Base-by-base conservation (phyloP, 2,888 invertebrate genomes). In the Morpho helenor region DNA sequence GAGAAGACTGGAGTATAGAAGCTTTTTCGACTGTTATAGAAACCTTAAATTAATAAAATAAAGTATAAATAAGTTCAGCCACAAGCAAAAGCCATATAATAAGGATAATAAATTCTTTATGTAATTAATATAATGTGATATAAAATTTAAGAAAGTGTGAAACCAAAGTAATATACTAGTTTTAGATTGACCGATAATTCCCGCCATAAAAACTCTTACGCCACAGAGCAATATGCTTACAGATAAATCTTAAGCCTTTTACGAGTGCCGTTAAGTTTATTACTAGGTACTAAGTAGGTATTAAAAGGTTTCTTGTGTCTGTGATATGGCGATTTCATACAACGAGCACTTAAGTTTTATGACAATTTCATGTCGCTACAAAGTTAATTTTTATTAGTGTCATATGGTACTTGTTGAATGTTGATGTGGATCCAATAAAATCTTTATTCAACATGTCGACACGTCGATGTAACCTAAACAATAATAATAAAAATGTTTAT, bases 181-280 rank as follows among this genome's bases (percentile, higher is more conserved):
- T 48, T 8, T 7, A 49, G 49, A 55, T 55, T 40, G 49, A 49
- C 55, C 49, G 49, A 55, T 55, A 55, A 55, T 16, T 8, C 10
- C 7, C 16, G 39, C 8, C 47, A 41, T 54, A 16, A 49, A 55
- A 58, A 52, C 48, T 9, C 57, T 57, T 49, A 55, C 46, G 49
- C 23, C 52, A 46, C 52, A 61, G 56, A 49, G 56, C 44, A 58
- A 50, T 56, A 50, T 39, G 52, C 16, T 9, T 39, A 46, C 39
- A 55, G 49, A 55, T 55, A 55, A 55, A 55, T 55, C 55, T 55
- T 22, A 16, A 8, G 43, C 43, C n/a, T 39, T 55, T 55, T 55
- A 55, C 41, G 49, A 10, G 44, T 5, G 43, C 10, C 31, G 49
- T 55, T 49, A 55, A 55, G 39, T 55, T 55, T 49, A 49, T 43